Evolutionary conservation across 1,140 invertebrate species (phyloP).

Genomic region (Globodera rostochiensis): DNA sequence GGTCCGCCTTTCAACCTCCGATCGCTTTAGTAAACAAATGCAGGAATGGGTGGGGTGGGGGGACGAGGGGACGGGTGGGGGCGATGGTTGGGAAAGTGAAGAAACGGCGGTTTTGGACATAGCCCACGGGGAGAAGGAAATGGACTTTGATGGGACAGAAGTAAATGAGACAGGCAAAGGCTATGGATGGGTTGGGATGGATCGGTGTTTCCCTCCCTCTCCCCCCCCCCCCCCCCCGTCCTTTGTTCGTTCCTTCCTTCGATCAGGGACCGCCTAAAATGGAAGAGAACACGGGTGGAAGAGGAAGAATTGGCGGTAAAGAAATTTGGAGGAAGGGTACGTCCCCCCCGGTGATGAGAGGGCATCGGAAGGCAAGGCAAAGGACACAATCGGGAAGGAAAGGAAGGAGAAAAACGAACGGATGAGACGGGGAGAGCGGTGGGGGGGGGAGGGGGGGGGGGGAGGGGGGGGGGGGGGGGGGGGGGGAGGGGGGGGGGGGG

Average conservation of each 20-base stretch:
- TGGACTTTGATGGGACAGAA: constrained; percentile 1
- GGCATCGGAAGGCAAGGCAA: background rate
- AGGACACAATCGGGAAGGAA: background rate
- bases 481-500: too few species aligned
- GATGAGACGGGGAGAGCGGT: background rate
- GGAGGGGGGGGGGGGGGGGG: too few species aligned
- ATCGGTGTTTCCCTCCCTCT: background rate
- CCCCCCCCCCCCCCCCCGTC: too few species aligned
- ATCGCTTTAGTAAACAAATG: constrained; percentile 1
- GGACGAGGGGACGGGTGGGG: too few species aligned
- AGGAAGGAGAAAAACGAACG: background rate
- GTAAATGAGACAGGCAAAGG: background rate
- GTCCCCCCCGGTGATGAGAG: background rate
- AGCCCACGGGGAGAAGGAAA: background rate
- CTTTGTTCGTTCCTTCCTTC: background rate
- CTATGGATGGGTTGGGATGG: background rate
- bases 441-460: too few species aligned
- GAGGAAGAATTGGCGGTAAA: background rate
- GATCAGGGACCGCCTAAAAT: background rate
- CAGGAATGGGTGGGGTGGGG: background rate
- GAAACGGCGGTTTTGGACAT: background rate
- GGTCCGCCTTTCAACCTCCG: background rate
- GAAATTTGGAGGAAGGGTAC: background rate
- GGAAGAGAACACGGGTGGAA: background rate
- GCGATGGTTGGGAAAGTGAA: background rate